Evolutionary conservation across 2,797 vertebrate genomes (phyloP).

Genomic region (Coccyzus lansbergi): DNA sequence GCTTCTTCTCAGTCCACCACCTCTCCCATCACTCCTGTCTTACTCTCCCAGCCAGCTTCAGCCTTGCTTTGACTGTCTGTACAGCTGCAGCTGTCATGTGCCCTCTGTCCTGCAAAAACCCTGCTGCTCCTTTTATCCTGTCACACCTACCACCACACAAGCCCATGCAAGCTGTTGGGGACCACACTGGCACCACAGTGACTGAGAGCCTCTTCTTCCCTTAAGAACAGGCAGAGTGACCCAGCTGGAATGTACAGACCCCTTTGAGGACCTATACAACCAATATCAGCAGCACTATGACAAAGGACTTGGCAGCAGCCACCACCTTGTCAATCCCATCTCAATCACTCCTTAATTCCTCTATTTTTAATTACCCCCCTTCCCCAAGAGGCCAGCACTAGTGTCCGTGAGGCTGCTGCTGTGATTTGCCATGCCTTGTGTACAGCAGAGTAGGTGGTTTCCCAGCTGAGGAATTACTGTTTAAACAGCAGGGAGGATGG

Average conservation of each 20-base stretch:
- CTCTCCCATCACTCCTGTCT: not conserved
- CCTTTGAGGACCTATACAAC: not conserved
- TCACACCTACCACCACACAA: not conserved
- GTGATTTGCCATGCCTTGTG: not conserved
- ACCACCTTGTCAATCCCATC: not conserved
- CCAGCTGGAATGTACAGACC: not conserved
- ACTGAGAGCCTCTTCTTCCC: not conserved
- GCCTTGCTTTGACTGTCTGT: not conserved
- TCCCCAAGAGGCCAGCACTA: not conserved
- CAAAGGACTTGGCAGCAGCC: not conserved
- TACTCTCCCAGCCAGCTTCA: not conserved
- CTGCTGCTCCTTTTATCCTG: not conserved
- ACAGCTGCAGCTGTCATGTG: not conserved
- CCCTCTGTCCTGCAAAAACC: not conserved
- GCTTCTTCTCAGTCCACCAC: not conserved
- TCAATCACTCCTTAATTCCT: not conserved
- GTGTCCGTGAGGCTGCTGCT: rapidly evolving
- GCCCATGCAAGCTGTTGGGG: not conserved
- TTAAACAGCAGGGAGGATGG: not conserved
- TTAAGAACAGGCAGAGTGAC: not conserved
- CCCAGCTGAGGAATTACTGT: not conserved
- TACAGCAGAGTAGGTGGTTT: not conserved
- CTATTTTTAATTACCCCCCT: no score
- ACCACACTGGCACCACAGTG: not conserved
- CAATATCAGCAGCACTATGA: not conserved